Evolutionary conservation across 2,888 invertebrate species (phyloP).

Genomic region (Lasioglossum figueresi): DNA sequence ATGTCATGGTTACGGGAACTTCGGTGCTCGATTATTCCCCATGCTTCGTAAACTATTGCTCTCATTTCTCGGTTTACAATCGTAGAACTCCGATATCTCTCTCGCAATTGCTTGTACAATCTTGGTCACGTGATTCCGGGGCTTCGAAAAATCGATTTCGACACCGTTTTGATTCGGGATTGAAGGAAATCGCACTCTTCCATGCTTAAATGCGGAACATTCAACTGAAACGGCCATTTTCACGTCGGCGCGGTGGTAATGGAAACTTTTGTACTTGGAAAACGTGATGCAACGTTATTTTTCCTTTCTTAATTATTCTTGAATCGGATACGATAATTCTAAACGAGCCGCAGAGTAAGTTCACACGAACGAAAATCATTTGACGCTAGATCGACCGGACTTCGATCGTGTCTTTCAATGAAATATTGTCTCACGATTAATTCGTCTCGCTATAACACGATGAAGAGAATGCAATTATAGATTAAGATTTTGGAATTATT

Average conservation of each 20-base stretch:
- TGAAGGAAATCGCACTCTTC: neutral
- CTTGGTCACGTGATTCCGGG: neutral
- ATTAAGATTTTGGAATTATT: neutral
- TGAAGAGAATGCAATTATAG: neutral
- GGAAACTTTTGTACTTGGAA: neutral
- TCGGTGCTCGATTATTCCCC: constrained; percentile 31
- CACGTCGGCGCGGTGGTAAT: neutral
- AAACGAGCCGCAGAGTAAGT: neutral
- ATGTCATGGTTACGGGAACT: constrained; percentile 67
- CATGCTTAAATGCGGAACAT: constrained; percentile 25
- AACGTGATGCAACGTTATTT: neutral
- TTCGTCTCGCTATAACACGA: neutral
- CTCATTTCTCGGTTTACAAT: constrained; percentile 28
- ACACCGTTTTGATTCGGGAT: constrained; percentile 41
- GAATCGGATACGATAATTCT: neutral
- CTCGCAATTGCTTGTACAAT: constrained; percentile 15
- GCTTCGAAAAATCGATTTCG: constrained; percentile 51
- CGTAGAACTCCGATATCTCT: constrained; percentile 16
- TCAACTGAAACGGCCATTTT: constrained; percentile 33
- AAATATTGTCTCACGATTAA: neutral
- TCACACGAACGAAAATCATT: neutral
- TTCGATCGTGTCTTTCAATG: neutral
- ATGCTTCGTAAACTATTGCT: constrained; percentile 40
- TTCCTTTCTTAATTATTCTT: neutral
- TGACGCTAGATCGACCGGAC: neutral